Percentiles rank a stretch among this genome's conserved stretches.
Conservation (phyloP, 2,797 vertebrate genomes). For the Pelochelys cantorii region DNA sequence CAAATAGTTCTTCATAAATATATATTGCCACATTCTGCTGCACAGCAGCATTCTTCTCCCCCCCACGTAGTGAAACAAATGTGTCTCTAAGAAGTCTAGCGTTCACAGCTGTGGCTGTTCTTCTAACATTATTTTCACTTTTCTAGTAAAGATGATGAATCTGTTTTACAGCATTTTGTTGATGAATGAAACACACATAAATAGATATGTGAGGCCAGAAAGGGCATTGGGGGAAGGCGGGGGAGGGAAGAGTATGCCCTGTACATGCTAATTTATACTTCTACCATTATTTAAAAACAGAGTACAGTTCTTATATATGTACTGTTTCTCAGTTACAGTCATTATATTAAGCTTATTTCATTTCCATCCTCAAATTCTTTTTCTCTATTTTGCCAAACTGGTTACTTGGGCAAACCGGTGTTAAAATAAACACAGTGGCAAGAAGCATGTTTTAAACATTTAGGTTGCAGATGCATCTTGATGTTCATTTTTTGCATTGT, state of each 20-base stretch:
- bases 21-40: background rate
- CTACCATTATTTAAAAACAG: background rate
- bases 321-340: background rate
- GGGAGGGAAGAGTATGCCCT: fast-evolving
- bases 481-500: fast-evolving
- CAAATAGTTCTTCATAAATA: constrained; percentile 27
- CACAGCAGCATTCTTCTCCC: background rate
- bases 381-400: background rate
- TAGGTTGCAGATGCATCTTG: background rate
- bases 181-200: background rate
- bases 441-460: background rate
- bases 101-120: constrained; percentile 36
- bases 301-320: background rate
- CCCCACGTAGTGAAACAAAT: constrained; percentile 5
- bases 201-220: background rate
- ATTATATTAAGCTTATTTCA: background rate
- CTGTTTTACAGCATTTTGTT: constrained; percentile 25
- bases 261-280: background rate
- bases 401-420: too few species aligned
- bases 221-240: background rate
- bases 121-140: constrained; percentile 17
- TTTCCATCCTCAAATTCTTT: background rate
- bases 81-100: constrained; percentile 33
- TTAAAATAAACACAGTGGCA: background rate
- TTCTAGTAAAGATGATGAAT: constrained; percentile 6